Evolutionary conservation across 2,888 invertebrate genomes (phyloP).

Genomic region (Acleris sparsana): DNA sequence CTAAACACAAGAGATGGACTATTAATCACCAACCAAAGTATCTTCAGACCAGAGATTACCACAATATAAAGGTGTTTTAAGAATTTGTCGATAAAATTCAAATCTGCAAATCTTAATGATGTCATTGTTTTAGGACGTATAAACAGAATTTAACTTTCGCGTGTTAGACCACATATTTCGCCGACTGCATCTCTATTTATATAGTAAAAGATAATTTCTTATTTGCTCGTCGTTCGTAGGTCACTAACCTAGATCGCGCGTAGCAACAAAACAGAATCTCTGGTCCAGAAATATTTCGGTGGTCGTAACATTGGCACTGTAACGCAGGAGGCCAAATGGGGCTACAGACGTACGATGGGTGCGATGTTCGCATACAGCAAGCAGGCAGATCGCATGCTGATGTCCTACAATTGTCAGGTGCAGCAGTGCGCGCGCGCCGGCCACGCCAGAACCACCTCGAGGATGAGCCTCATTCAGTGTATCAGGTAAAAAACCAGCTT

Average conservation of each 20-base stretch:
- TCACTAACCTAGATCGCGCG: not conserved
- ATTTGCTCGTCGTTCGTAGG: not conserved
- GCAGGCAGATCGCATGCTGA: constrained; percentile 81
- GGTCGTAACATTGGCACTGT: constrained; percentile 55
- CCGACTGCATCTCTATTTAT: too few species aligned
- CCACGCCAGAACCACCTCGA: constrained; percentile 64
- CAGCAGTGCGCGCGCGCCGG: constrained; percentile 77
- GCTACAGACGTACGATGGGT: constrained; percentile 81
- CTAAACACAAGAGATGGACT: constrained; percentile 59
- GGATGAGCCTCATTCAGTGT: constrained; percentile 92
- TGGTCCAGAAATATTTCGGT: constrained; percentile 21
- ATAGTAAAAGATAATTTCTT: not conserved
- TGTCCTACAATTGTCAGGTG: constrained; percentile 82
- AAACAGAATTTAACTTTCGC: too few species aligned
- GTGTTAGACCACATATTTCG: too few species aligned
- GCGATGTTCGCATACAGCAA: constrained; percentile 82
- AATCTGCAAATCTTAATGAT: too few species aligned
- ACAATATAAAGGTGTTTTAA: not conserved
- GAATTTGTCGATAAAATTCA: too few species aligned
- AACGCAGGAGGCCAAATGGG: constrained; percentile 82
- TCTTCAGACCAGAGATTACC: constrained; percentile 10
- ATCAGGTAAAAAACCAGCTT: constrained; percentile 82
- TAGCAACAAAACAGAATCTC: constrained; percentile 4
- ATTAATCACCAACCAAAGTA: constrained; percentile 19
- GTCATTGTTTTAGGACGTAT: too few species aligned